Base-by-base conservation (phyloP, 1,140 invertebrate species). In the Colletes gigas region DNA sequence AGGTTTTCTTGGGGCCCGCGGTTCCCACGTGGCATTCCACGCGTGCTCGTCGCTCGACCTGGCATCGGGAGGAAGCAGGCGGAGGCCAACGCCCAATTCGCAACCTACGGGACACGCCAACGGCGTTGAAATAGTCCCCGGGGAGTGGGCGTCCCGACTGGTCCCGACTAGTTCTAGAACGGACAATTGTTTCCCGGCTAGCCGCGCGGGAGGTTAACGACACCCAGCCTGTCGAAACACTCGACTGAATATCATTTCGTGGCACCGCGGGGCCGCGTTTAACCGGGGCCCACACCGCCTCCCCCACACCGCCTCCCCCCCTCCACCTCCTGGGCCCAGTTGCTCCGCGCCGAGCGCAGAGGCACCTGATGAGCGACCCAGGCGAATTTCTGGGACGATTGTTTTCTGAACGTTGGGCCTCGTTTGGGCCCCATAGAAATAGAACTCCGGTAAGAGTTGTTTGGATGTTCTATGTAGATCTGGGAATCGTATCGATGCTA, bases 141-240 rank as follows among this genome's bases (percentile, higher is more conserved):
- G 80, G 79, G 82, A 83, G 85, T 88, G 85, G 85, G 82, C 84
- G 89, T 72, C 81, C 55, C 75, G 77, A 78, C 63, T 72, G 83
- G 68, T 60, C 73, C 62, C 66, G 68, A 30, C 87, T 83, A 88
- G 84, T 84, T 80, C 89, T 91, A 89, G 87, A 88, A 65, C 79
- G 89, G 88, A 91, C 91, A 91, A 92, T 91, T 89, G 87, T 88
- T 91, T 90, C 88, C 2, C 76, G 10, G 70, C 89, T 73, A 68
- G 68, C 83, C 63, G 57, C 82, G 83, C 89, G 71, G 68, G 85
- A 90, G 91, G 92, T 93, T 92, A 93, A 93, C 86, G 92, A 93
- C 92, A 92, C 90, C 84, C 73, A 83, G 87, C 83, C 85, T 91
- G 90, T 91, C 90, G 89, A 90, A 92, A 92, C 86, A 87, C 84